Conservation (phyloP, 2,113 vertebrate species). For the Edolisoma coerulescens region DNA sequence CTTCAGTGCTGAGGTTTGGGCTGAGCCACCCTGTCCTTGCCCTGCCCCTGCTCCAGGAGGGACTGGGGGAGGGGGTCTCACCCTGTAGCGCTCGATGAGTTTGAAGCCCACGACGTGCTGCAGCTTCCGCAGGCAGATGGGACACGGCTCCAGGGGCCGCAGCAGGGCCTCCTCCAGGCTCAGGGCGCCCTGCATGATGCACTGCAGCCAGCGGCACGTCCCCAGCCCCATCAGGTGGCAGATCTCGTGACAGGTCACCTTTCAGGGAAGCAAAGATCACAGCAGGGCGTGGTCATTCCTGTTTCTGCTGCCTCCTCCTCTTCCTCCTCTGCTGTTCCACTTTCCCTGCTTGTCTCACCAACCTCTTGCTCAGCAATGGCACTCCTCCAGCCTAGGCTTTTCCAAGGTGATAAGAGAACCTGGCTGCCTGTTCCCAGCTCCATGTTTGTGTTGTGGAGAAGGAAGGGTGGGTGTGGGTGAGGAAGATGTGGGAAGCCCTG, state of each 20-base stretch:
- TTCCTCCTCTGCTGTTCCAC: background rate
- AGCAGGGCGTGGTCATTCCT: rapidly evolving
- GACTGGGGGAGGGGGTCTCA: background rate
- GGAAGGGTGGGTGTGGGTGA: background rate
- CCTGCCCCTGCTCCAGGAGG: background rate
- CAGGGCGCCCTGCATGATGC: constrained; percentile 73
- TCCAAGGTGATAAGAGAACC: background rate
- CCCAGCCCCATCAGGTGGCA: constrained; percentile 76
- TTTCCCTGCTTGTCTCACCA: rapidly evolving
- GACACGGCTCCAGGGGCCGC: constrained; percentile 73
- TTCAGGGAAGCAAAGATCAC: background rate
- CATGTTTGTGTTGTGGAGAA: background rate
- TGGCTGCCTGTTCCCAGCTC: background rate
- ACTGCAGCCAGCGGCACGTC: constrained; percentile 75
- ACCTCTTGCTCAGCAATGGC: background rate
- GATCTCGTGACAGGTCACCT: constrained; percentile 72
- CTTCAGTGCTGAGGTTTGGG: background rate
- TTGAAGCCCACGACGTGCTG: constrained; percentile 73
- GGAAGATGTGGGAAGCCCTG: background rate
- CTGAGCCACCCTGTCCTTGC: background rate
- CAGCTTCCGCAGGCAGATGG: constrained; percentile 75
- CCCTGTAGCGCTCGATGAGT: constrained; percentile 74
- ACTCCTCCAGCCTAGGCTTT: background rate
- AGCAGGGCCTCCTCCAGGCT: constrained; percentile 69
- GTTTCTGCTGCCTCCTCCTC: background rate